Evolutionary conservation across 2,797 vertebrate species (phyloP), one percentile per base, ranked within the genome.

Genomic region (Sebastes iracundus): DNA sequence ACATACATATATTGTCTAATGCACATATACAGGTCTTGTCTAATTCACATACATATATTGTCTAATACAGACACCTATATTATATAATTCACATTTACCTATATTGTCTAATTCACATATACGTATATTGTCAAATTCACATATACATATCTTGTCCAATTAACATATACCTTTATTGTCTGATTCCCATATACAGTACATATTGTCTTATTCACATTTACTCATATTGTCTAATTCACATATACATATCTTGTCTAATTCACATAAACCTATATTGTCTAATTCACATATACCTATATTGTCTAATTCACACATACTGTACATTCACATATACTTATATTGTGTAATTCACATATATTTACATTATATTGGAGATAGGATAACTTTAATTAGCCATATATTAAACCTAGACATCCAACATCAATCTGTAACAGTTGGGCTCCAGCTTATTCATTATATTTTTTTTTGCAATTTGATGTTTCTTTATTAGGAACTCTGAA

Each of bases 401-500:
- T 64, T 33, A 55, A 73, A 69, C 27, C 58, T 64, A 12, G 42
- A 70, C 38, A 23, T 46, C 28, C 20, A 67, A 33, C 35, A 82
- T 49, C 4, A 27, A 22, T 79, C 38, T 52, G 33, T 72, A 61
- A 61, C 53, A 56, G 38, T 14, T 23, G 8, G 20, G 56, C 8
- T 75, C 8, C 25, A 52, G 3, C 12, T 1, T 35, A 28, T 28
- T 79, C 27, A 72, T 61, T 52, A 16, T 60, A 10, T 46, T 58
- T 42, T 38, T 35, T 70, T 72, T 61, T 13, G 62, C 6, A 74
- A 58, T 69, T 20, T 23, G 22, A 82, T 55, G 27, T 25, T 80
- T 74, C 53, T 65, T 80, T 33, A 77, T 80, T 35, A 59, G 9
- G 42, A 32, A 18, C 42, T 33, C 72, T 85, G 59, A 72, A 76